phyloP scores from a whole-genome alignment of 1,140 invertebrate species.

The Cydia splendana region DNA sequence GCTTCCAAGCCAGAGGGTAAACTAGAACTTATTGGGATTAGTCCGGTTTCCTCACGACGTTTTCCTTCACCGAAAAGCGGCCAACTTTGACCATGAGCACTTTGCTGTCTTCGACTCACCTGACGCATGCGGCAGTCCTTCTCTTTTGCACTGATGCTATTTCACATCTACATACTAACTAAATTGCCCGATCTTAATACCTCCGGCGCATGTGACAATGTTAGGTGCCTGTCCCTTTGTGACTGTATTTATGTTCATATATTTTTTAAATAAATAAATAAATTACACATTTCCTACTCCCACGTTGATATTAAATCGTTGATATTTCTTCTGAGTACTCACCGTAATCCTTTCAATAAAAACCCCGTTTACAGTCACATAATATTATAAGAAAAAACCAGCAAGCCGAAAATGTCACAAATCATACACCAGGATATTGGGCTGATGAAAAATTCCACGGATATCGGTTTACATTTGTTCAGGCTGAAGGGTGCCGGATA shows the following conservation, averaged over 20 bases:
- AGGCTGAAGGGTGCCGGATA: constrained; percentile 32
- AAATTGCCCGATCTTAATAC: constrained; percentile 89
- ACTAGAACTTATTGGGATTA: too few relatives aligned
- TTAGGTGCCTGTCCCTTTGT: constrained; percentile 48
- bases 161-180: too few relatives aligned
- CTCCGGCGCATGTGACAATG: constrained; percentile 93
- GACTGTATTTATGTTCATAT: too few relatives aligned
- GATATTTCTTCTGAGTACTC: background rate
- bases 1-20: too few relatives aligned
- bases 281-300: too few relatives aligned
- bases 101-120: constrained; percentile 91
- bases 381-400: background rate
- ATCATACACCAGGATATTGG: background rate
- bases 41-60: too few relatives aligned
- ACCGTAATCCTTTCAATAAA: background rate
- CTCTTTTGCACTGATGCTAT: too few relatives aligned
- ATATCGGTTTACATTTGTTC: constrained; percentile 17
- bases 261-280: background rate
- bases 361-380: constrained; percentile 1
- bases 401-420: background rate
- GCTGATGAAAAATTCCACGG: constrained; percentile 7
- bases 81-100: constrained; percentile 83
- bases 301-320: too few relatives aligned
- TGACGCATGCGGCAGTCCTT: constrained; percentile 88
- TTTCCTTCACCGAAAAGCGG: too few relatives aligned